Evolutionary conservation across 2,888 invertebrate species (phyloP), one percentile per base, ranked within the genome.

Genomic region (Dermolepida albohirtum): DNA sequence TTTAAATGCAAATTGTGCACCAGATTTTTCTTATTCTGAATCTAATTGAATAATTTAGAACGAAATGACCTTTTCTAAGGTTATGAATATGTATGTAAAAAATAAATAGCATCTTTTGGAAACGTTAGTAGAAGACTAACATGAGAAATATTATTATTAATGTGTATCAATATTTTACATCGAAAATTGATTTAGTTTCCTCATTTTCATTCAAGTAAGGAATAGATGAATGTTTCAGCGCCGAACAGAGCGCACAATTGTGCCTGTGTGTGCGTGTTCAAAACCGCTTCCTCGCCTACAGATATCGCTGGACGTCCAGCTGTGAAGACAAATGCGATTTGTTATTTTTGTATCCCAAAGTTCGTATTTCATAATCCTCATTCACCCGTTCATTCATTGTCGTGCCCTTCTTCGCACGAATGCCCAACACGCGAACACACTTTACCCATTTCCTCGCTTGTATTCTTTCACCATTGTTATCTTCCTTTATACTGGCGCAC

Each of bases 251-350:
- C 47, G 47, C 59, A 29, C 66, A 54, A 62, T 59, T 67, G 49
- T 59, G 65, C 66, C 55, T 72, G 55, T 66, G 66, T 71, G 67
- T 71, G 74, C 71, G 71, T 70, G 70, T 72, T 57, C 55, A 57
- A 57, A 67, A 67, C 65, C 59, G 67, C 68, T 70, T 67, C 64
- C 69, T 73, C 74, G 74, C 75, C 75, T 72, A 74, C 72, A 65
- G 72, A 70, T 66, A 17, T 67, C 47, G 69, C 59, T 68, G 55
- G 72, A 73, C 72, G 72, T 74, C 76, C 76, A 75, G 70, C 76
- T 75, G 76, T 68, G 76, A 74, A 75, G 75, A 75, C 75, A 75
- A 76, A 75, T 76, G 75, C 68, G 73, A 72, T 74, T 71, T 72
- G 72, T 70, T 75, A 70, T 75, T 74, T 75, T 75, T 73, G 67